Base-by-base conservation (phyloP, 2,888 invertebrate genomes). In the Amphiduros pacificus region DNA sequence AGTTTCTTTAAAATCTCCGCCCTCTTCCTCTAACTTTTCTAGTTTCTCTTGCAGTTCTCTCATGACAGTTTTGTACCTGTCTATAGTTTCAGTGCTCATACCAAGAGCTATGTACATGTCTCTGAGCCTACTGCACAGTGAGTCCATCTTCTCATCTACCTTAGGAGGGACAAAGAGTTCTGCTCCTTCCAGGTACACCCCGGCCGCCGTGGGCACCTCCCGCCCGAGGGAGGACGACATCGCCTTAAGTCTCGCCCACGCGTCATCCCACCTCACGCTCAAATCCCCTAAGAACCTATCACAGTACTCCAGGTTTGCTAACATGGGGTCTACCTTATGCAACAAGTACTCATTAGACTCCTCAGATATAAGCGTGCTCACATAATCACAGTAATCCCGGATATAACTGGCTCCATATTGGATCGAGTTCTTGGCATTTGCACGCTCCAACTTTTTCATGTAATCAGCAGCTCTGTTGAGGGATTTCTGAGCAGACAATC, bases 241-340 rank as follows among this genome's bases (percentile, higher is more conserved):
- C 17, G 67, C 67, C 60, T 55, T 67, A 14, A 70, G 24, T n/a
- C 67, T 51, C 1, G 62, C 66, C 70, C 70, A 70, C 2, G 59
- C 68, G 40, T 70, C 70, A 55, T 70, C 70, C 70, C 70, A 70
- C 11, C 64, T 50, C 26, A 69, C 68, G n/a, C 64, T 64, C 44
- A 65, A 62, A 62, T 70, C 63, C 1, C 44, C 63, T 17, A 69
- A 22, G 29, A 55, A 55, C 27, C 31, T 32, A 5, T 61, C 52
- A 51, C 64, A 70, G 40, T 58, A 29, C 29, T 64, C 62, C 24
- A 70, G 60, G 51, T 70, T 70, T 11, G 59, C 51, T 20, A 67
- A n/a, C 6, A 67, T 29, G 0, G 64, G 64, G 14, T 70, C 66
- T 5, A 59, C 31, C 41, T 55, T 44, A 36, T 50, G 51, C 9